Conservation (phyloP, 2,113 vertebrate genomes). For the Coptodon bakossiorum region DNA sequence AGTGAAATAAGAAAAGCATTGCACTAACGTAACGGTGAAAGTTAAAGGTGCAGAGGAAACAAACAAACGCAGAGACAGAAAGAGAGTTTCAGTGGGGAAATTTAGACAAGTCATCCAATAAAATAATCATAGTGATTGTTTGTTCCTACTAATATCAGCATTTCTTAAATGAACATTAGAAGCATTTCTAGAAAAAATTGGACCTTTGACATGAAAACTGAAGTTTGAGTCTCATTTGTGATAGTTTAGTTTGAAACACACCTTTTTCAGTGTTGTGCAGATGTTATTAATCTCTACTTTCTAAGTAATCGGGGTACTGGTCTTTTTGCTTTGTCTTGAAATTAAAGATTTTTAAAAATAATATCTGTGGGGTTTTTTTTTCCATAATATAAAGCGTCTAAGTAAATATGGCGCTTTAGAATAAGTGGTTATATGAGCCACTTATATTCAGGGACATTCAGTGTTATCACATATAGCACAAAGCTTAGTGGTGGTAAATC, state of each 20-base stretch:
- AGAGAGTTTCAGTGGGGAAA: neutral
- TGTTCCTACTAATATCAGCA: neutral
- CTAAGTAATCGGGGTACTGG: neutral
- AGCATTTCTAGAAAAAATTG: neutral
- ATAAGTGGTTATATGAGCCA: neutral
- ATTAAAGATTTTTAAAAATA: neutral
- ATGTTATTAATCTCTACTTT: neutral
- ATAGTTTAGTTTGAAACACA: rapidly evolving
- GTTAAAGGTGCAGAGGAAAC: neutral
- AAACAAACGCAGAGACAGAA: neutral
- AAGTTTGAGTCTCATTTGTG: neutral
- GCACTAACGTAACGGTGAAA: neutral
- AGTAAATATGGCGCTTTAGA: neutral
- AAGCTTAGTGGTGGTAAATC: neutral
- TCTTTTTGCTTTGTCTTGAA: neutral
- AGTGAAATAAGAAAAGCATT: neutral
- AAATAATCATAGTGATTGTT: neutral
- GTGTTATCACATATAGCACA: neutral
- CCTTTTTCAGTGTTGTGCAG: neutral
- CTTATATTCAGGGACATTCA: neutral
- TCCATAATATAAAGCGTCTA: neutral
- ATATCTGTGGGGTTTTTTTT: neutral
- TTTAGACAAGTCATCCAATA: neutral
- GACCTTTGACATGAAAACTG: neutral
- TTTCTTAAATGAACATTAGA: neutral